phyloP scores from a whole-genome alignment of 2,113 vertebrate genomes.

The Gadus macrocephalus region DNA sequence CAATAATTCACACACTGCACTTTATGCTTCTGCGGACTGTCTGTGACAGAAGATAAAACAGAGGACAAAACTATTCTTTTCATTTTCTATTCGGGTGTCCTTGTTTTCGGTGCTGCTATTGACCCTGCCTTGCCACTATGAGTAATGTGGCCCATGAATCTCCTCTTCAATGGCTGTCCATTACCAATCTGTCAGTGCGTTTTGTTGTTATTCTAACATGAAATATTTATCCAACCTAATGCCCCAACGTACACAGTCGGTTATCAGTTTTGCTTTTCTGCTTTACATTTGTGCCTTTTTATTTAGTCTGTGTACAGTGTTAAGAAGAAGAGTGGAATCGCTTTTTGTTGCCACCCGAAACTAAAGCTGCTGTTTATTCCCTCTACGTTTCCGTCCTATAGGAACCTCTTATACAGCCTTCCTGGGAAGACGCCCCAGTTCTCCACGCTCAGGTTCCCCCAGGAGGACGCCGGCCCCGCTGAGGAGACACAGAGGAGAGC shows the following conservation, averaged over 20 bases:
- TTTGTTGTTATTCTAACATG: too few relatives aligned
- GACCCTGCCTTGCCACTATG: too few relatives aligned
- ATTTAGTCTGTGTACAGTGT: too few relatives aligned
- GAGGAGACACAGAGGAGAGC: background rate
- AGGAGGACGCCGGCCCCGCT: constrained; percentile 55
- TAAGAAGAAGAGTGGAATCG: too few relatives aligned
- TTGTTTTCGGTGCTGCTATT: background rate
- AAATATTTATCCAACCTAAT: too few relatives aligned
- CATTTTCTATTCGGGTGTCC: background rate
- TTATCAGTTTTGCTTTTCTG: too few relatives aligned
- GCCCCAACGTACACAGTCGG: too few relatives aligned
- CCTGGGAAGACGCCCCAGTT: constrained; percentile 77
- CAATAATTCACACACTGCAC: constrained; percentile 12
- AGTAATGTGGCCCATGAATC: too few relatives aligned
- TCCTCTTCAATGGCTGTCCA: too few relatives aligned
- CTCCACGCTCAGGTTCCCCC: constrained; percentile 72
- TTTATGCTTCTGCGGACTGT: background rate
- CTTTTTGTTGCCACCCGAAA: too few relatives aligned
- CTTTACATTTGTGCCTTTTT: too few relatives aligned
- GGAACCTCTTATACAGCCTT: constrained; percentile 88
- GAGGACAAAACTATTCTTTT: background rate
- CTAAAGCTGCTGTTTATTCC: constrained; percentile 10
- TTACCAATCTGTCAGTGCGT: too few relatives aligned
- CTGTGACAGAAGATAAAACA: constrained; percentile 6
- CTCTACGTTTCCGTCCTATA: constrained; percentile 51